Conservation (phyloP, 2,888 invertebrate genomes). For the Antheraea assamensis region DNA sequence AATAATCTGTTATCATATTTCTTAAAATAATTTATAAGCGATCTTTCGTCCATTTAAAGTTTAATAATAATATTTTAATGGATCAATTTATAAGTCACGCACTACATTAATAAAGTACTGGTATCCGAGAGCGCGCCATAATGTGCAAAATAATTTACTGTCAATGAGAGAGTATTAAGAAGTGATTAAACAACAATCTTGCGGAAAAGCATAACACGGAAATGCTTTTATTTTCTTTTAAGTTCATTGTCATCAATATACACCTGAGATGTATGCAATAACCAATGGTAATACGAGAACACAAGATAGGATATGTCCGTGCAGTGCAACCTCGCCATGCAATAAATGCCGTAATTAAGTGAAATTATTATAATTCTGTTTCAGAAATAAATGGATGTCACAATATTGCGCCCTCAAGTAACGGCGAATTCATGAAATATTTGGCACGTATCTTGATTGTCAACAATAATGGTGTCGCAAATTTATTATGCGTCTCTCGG, state of each 20-base stretch:
- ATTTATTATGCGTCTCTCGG: conserved; percentile 33
- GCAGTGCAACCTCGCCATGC: conserved; percentile 60
- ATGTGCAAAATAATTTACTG: conserved; percentile 17
- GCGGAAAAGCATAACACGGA: conserved; percentile 61
- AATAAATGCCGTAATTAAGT: conserved; percentile 80
- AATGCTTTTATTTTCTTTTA: conserved; percentile 67
- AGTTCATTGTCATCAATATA: conserved; percentile 61
- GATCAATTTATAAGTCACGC: conserved; percentile 1
- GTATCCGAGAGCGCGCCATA: conserved; percentile 6
- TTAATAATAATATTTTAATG: conserved; percentile 28
- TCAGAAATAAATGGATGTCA: conserved; percentile 74
- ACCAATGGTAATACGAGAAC: conserved; percentile 55
- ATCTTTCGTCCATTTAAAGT: conserved; percentile 37
- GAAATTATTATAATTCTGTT: conserved; percentile 79
- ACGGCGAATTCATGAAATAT: conserved; percentile 59
- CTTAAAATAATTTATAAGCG: conserved; percentile 39
- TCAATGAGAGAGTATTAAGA: conserved; percentile 24
- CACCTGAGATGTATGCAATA: conserved; percentile 39
- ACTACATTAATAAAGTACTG: conserved; percentile 4
- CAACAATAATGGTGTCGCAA: conserved; percentile 43
- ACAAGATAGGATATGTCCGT: conserved; percentile 59
- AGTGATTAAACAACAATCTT: conserved; percentile 39
- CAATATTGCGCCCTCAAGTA: conserved; percentile 67
- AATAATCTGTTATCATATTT: conserved; percentile 58
- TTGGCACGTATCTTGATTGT: conserved; percentile 48